Percentiles rank a stretch among this genome's conserved stretches.
Evolutionary conservation across 2,113 vertebrate genomes (phyloP).

Genomic region (Daboia siamensis): DNA sequence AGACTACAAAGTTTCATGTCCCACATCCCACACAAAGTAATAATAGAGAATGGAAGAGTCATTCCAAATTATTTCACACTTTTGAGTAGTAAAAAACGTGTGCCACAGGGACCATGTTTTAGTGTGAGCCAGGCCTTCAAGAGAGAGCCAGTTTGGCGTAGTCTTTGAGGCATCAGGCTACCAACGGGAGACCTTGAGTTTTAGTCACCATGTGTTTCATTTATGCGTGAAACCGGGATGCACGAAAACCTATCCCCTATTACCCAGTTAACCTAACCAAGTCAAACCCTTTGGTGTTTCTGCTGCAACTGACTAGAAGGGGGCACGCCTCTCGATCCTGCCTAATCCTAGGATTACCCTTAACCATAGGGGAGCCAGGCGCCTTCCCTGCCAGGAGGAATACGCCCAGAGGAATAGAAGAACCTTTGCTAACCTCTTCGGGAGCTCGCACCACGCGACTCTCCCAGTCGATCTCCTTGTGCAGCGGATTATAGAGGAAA

Average conservation of each 20-base stretch:
- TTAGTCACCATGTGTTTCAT: background rate
- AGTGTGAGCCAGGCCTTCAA: background rate
- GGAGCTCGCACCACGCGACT: constrained; percentile 84
- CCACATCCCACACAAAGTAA: background rate
- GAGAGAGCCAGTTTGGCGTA: background rate
- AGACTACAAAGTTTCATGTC: background rate
- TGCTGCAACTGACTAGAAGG: background rate
- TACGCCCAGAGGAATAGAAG: background rate
- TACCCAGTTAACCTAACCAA: background rate
- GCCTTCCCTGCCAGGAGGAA: background rate
- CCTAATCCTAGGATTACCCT: background rate
- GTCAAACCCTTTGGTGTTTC: background rate
- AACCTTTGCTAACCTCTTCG: constrained; percentile 76
- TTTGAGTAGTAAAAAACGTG: background rate
- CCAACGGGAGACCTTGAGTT: background rate
- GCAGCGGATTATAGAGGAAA: constrained; percentile 89
- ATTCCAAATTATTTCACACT: background rate
- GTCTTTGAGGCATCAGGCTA: background rate
- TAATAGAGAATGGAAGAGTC: background rate
- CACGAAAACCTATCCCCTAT: background rate
- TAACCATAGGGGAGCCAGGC: background rate
- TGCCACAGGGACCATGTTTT: background rate
- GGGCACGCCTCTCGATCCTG: background rate
- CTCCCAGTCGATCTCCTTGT: constrained; percentile 93
- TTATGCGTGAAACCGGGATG: background rate